Percentiles rank a stretch among this genome's conserved stretches.
Conservation (phyloP, 2,113 vertebrate genomes). For the Zootoca vivipara region DNA sequence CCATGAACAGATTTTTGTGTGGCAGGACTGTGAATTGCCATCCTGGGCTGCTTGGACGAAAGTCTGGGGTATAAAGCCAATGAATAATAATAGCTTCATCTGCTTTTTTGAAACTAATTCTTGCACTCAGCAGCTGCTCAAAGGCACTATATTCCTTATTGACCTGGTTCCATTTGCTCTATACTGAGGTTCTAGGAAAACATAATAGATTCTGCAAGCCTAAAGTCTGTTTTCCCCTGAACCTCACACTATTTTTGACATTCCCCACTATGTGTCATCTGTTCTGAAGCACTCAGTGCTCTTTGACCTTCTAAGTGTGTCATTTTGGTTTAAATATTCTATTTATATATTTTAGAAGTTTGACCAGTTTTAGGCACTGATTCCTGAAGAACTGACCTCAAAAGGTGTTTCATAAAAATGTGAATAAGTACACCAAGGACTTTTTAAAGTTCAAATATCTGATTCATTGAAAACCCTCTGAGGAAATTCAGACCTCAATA, state of each 20-base stretch:
- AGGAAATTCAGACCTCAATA: slow-evolving; percentile 40
- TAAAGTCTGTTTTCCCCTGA: too few species aligned
- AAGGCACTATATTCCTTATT: too few species aligned
- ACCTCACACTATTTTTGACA: background rate
- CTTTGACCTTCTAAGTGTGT: background rate
- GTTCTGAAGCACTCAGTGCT: background rate
- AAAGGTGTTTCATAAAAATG: slow-evolving; percentile 24
- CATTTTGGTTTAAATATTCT: slow-evolving; percentile 22
- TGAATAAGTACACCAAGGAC: slow-evolving; percentile 42
- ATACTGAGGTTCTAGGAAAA: too few species aligned
- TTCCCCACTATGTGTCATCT: background rate
- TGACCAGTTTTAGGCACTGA: slow-evolving; percentile 33
- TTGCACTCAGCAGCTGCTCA: too few species aligned
- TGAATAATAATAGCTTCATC: too few species aligned
- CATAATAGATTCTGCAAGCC: too few species aligned
- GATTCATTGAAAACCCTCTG: slow-evolving; percentile 44
- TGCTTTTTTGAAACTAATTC: too few species aligned
- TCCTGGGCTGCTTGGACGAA: too few species aligned
- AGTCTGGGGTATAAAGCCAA: too few species aligned
- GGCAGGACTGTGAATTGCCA: too few species aligned
- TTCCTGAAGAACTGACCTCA: slow-evolving; percentile 44
- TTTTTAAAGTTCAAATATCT: slow-evolving; percentile 60
- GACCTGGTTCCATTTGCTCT: too few species aligned
- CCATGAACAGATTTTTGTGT: too few species aligned
- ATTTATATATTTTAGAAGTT: slow-evolving; percentile 36